Base-by-base conservation (phyloP, 2,888 invertebrate species). In the Hirtodrosophila histrioides region DNA sequence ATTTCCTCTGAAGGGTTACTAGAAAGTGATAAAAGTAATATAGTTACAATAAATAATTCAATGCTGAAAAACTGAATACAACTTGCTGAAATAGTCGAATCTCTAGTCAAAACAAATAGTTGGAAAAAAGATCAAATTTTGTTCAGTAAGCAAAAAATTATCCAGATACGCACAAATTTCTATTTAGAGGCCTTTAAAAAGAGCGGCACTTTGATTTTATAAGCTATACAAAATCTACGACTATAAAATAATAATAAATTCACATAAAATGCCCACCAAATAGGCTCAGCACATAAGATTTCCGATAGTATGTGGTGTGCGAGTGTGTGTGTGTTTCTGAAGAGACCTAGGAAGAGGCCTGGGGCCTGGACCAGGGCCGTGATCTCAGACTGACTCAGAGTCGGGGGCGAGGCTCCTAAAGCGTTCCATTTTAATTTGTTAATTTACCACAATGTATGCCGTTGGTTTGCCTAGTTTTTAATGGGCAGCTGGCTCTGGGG, bases 231-330 rank as follows among this genome's bases (percentile, higher is more conserved):
- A 80, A 84, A 71, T 84, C 87, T 69, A 81, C 72, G 75, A 63
- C 69, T 81, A 81, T 84, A 82, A 73, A 75, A 84, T 70, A 84
- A 86, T 78, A 82, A 82, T 84, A 86, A 86, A 82, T 86, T 82
- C 85, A 75, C 72, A 84, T 75, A 56, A 69, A 82, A 71, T 29
- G 64, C 36, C 62, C 45, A 60, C 54, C 33, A 78, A 65, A 66
- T 80, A 69, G 66, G 84, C 85, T 75, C 45, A 76, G 64, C 63
- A 35, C 55, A 71, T 67, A 79, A 79, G 75, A 82, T 84, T 75
- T 82, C 68, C 82, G 75, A 86, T 74, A 0, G 37, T 56, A 41
- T 61, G 40, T 55, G 50, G 29, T 33, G 29, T n/a, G 48, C 40
- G 33, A n/a, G 23, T 7, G 35, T 33, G 23, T 7, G 35, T 33